Conservation (phyloP, 1,140 invertebrate genomes). For the Atta texana region DNA sequence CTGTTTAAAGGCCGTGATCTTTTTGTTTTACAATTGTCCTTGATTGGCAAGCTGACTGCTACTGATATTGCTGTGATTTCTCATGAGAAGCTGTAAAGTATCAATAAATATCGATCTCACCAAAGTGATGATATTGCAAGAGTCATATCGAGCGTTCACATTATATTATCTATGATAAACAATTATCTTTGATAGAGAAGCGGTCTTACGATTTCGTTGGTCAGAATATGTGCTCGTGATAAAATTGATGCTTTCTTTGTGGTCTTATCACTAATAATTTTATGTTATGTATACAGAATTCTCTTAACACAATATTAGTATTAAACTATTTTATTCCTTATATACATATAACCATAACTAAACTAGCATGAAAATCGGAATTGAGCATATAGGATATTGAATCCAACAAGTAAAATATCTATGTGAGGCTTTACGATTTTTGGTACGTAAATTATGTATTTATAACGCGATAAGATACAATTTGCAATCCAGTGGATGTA, state of each 20-base stretch:
- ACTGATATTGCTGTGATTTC: constrained; percentile 50
- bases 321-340: constrained; percentile 11
- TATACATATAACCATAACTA: neutral
- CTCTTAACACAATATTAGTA: constrained; percentile 12
- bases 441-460: no score
- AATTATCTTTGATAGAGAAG: constrained; percentile 8
- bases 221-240: constrained; percentile 33
- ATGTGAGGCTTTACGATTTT: no score
- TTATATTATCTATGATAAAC: constrained; percentile 58
- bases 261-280: neutral
- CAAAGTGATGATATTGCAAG: constrained; percentile 67
- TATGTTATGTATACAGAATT: neutral
- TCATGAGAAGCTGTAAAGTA: constrained; percentile 52
- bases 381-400: neutral
- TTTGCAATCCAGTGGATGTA: no score
- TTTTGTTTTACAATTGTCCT: constrained; percentile 52
- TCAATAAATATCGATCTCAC: constrained; percentile 77
- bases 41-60: constrained; percentile 7
- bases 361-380: neutral
- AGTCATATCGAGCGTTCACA: constrained; percentile 50
- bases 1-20: constrained; percentile 63
- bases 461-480: no score
- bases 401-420: no score
- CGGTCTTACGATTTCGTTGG: constrained; percentile 4
- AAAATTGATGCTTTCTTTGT: constrained; percentile 10